These are phyloP conservation scores for Lepidocolaptes lacrymiger DNA, from an alignment of 2,797 vertebrate genomes.

Conservation along the genomic window DNA sequence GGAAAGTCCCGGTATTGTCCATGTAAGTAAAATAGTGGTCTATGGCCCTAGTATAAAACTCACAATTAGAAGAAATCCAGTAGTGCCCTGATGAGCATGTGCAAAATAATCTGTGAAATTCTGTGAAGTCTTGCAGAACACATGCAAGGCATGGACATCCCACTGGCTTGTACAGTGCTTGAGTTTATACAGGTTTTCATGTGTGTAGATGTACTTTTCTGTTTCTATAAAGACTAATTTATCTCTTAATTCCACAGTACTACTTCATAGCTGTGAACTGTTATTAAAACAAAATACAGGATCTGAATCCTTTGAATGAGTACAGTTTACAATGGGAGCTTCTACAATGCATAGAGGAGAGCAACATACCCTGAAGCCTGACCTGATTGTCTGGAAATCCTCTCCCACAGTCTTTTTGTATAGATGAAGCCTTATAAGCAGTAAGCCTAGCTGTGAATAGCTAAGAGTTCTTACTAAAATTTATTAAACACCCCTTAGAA, in stretches of 20 bases:
- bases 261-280: rapidly evolving
- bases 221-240: not conserved
- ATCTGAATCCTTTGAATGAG: not conserved
- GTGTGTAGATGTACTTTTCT: not conserved
- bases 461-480: not conserved
- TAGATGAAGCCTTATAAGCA: not conserved
- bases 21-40: rapidly evolving
- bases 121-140: not conserved
- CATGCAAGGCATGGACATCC: not conserved
- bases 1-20: not conserved
- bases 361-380: not conserved
- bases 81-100: not conserved
- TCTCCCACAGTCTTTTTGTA: not conserved
- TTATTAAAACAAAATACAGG: not conserved
- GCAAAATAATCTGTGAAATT: not conserved
- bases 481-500: not conserved
- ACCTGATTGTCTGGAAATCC: not conserved
- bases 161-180: not conserved
- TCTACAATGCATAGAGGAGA: not conserved
- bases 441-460: not conserved
- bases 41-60: not conserved
- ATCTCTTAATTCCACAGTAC: not conserved
- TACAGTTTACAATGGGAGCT: not conserved
- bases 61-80: not conserved
- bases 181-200: not conserved